Percentiles rank a stretch among this genome's conserved stretches.
These are phyloP conservation scores for Turnix velox DNA, from an alignment of 2,113 vertebrate genomes.

Conservation along the genomic window DNA sequence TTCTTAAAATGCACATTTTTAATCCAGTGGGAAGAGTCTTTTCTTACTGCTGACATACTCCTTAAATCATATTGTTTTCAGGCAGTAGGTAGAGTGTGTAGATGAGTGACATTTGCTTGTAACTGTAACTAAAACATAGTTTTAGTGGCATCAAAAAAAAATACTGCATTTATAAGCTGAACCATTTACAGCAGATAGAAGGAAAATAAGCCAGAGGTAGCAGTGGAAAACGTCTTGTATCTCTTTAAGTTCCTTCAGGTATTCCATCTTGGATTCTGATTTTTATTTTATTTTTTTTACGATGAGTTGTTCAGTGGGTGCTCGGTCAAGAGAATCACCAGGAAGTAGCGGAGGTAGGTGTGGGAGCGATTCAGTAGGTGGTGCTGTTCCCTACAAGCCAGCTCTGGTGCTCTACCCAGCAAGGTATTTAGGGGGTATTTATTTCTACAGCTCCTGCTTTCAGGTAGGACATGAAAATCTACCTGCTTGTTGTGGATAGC, in stretches of 20 bases:
- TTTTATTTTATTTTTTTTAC: not conserved
- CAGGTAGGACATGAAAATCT: not conserved
- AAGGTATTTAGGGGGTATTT: not conserved
- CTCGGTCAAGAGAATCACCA: not conserved
- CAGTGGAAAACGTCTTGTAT: not conserved
- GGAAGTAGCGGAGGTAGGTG: not conserved
- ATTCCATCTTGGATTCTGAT: not conserved
- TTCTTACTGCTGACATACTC: conserved; percentile 65
- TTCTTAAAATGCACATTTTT: conserved; percentile 69
- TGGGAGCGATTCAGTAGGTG: not conserved
- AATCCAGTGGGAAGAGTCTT: conserved; percentile 66
- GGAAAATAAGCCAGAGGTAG: not conserved
- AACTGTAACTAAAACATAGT: conserved; percentile 63
- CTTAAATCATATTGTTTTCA: conserved; percentile 67
- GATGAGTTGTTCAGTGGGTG: not conserved
- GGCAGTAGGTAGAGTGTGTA: conserved; percentile 55
- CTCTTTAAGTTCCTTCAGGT: not conserved
- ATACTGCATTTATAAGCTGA: conserved; percentile 38
- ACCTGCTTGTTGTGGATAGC: not conserved
- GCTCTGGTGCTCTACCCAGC: not conserved
- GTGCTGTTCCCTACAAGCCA: conserved; percentile 20
- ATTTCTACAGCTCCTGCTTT: not conserved
- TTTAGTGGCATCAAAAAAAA: conserved; percentile 61
- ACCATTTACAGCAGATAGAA: conserved; percentile 15
- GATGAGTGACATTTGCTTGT: conserved; percentile 65